Evolutionary conservation across 1,140 invertebrate species (phyloP).

Genomic region (Apis cerana): DNA sequence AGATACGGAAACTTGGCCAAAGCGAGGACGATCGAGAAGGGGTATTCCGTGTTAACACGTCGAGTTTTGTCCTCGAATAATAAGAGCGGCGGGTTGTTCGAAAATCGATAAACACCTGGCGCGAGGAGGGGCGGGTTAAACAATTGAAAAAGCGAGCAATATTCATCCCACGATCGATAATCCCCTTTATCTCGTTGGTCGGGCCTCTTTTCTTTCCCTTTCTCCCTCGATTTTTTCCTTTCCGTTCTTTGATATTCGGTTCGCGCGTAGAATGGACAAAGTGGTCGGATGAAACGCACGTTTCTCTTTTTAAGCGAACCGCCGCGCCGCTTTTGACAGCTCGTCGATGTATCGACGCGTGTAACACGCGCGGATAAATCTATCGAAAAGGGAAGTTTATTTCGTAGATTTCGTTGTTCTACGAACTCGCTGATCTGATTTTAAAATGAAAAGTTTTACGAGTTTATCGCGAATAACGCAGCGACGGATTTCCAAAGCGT

Average conservation of each 20-base stretch:
- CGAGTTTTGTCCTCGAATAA: slow-evolving; percentile 45
- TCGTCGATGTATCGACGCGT: background rate
- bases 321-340: background rate
- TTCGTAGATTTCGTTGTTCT: background rate
- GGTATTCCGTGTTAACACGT: slow-evolving; percentile 47
- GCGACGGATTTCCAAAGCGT: too few relatives aligned
- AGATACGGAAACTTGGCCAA: slow-evolving; percentile 21
- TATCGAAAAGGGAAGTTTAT: background rate
- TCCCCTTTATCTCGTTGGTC: background rate
- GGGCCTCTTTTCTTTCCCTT: background rate
- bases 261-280: slow-evolving; percentile 2
- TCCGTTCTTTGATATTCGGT: slow-evolving; percentile 1
- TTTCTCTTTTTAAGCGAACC: background rate
- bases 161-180: background rate
- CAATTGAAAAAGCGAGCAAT: slow-evolving; percentile 46
- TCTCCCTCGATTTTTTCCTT: too few relatives aligned
- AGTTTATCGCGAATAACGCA: too few relatives aligned
- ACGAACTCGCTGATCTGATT: background rate
- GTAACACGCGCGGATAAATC: background rate
- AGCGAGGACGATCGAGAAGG: slow-evolving; percentile 24
- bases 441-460: background rate
- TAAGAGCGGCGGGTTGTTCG: slow-evolving; percentile 28
- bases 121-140: slow-evolving; percentile 42
- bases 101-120: slow-evolving; percentile 46
- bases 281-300: slow-evolving; percentile 10